Conservation (phyloP, 2,888 invertebrate genomes). For the Sturmia bella region DNA sequence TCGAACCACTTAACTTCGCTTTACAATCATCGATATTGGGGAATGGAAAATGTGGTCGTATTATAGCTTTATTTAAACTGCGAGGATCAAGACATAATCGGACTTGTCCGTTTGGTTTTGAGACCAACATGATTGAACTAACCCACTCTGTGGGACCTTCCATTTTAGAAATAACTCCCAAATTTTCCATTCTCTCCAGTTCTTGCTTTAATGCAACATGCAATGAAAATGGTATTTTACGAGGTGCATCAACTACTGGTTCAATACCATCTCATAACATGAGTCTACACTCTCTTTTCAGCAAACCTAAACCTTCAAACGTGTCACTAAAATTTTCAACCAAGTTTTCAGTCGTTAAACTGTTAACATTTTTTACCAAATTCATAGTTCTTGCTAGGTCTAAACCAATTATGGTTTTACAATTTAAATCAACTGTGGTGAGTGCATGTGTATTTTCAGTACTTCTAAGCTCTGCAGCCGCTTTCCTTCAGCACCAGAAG, state of each 20-base stretch:
- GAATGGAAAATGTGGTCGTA: not conserved
- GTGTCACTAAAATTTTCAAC: not conserved
- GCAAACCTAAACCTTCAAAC: not conserved
- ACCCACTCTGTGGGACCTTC: not conserved
- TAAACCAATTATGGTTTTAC: not conserved
- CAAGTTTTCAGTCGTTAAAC: not conserved
- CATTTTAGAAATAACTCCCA: not conserved
- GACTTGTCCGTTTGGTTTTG: not conserved
- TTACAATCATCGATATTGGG: too few species aligned
- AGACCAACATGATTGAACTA: not conserved
- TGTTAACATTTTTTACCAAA: not conserved
- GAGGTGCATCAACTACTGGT: not conserved
- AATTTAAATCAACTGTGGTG: too few species aligned
- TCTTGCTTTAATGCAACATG: not conserved
- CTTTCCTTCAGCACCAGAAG: too few species aligned
- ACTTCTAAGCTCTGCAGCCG: too few species aligned
- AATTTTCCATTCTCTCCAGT: not conserved
- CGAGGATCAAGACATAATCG: not conserved
- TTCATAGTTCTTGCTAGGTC: not conserved
- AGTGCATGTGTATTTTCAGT: too few species aligned
- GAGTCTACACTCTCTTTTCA: not conserved
- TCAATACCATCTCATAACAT: not conserved
- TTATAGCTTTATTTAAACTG: not conserved
- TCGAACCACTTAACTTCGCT: too few species aligned
- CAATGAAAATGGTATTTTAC: not conserved